A percentile compares a stretch with the other conserved stretches of the same genome.
phyloP scores from a whole-genome alignment of 30 jellyfish, hydroid and myxozoan species.

The Mastigias papua region DNA sequence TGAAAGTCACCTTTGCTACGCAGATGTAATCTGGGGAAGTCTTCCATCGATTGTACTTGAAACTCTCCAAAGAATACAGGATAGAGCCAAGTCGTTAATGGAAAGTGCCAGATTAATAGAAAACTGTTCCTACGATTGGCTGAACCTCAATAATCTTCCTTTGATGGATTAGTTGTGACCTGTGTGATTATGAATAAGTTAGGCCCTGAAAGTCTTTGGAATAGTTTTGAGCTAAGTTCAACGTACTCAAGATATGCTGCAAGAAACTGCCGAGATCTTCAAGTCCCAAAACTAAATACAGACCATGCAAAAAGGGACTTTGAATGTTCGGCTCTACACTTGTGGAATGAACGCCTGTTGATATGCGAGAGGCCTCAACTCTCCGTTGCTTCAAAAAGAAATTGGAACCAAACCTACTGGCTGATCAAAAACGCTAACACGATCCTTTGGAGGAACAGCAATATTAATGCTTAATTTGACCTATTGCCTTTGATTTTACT shows the following conservation, averaged over 20 bases:
- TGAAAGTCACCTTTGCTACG: not conserved
- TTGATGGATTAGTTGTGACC: not conserved
- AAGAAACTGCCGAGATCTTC: conserved; percentile 40
- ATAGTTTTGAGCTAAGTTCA: conserved; percentile 30
- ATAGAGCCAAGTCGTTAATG: conserved; percentile 8
- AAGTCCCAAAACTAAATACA: conserved; percentile 23
- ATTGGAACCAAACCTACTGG: conserved; percentile 25
- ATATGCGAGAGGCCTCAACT: conserved; percentile 50
- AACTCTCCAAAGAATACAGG: conserved; percentile 2
- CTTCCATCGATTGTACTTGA: not conserved
- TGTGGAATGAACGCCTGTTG: conserved; percentile 23
- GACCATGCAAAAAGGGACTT: conserved; percentile 34
- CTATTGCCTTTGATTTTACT: not conserved
- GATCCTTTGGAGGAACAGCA: conserved; percentile 1
- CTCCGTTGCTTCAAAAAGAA: conserved; percentile 32
- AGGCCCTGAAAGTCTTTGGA: conserved; percentile 61
- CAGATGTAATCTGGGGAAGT: not conserved
- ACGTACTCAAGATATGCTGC: conserved; percentile 32
- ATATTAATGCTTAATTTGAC: not conserved
- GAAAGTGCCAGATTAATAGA: conserved; percentile 9
- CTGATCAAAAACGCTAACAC: conserved; percentile 22
- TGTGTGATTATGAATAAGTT: not conserved
- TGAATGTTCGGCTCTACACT: conserved; percentile 15
- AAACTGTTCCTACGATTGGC: conserved; percentile 18
- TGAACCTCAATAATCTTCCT: conserved; percentile 8